phyloP scores from a whole-genome alignment of 2,888 invertebrate species.

The Gymnosoma rotundatum region DNA sequence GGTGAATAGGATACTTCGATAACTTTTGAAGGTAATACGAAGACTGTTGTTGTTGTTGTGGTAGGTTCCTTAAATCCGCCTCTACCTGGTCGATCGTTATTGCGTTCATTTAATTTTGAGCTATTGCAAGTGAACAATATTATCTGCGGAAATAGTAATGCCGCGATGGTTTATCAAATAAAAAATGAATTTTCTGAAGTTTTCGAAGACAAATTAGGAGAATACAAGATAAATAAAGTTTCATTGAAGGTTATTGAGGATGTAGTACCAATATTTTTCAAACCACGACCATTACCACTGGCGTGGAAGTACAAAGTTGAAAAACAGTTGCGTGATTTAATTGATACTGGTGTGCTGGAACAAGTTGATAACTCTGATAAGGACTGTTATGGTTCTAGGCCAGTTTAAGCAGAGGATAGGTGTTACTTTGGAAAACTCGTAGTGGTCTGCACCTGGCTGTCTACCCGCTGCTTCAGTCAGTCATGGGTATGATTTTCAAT shows the following conservation, averaged over 20 bases:
- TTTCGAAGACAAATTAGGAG: not conserved
- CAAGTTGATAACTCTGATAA: not conserved
- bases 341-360: not conserved
- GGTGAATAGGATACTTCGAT: constrained; percentile 21
- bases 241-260: not conserved
- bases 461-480: too few relatives aligned
- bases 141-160: not conserved
- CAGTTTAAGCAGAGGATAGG: too few relatives aligned
- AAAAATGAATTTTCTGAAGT: not conserved
- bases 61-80: not conserved
- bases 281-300: not conserved
- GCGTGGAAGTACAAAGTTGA: not conserved
- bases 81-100: not conserved
- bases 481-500: too few relatives aligned
- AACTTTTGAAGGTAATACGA: constrained; percentile 20
- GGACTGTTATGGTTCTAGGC: too few relatives aligned
- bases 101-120: not conserved
- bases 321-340: not conserved
- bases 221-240: not conserved
- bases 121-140: not conserved
- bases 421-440: too few relatives aligned
- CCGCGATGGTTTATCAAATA: not conserved
- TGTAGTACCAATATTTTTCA: not conserved
- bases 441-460: too few relatives aligned
- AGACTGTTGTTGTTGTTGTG: not conserved